phyloP scores from a whole-genome alignment of 1,140 invertebrate species.

The Aphidius ervi region DNA sequence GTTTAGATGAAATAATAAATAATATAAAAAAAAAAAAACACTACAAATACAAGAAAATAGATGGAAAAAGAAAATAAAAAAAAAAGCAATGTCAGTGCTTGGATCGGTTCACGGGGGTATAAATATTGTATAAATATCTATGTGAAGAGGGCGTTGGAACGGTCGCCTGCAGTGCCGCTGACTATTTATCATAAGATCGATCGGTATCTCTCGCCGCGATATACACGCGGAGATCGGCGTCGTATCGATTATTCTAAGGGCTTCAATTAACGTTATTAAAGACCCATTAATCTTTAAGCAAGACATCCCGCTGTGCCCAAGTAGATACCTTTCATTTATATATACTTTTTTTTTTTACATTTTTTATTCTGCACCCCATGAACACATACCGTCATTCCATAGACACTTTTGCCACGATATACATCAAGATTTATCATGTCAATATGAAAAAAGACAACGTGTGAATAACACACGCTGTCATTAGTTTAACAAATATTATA shows the following conservation, averaged over 20 bases:
- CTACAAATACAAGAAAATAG: too few relatives aligned
- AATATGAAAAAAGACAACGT: too few relatives aligned
- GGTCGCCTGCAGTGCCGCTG: conserved; percentile 50
- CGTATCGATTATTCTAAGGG: conserved; percentile 53
- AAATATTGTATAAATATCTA: conserved; percentile 10
- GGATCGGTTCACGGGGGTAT: conserved; percentile 14
- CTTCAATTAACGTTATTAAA: conserved; percentile 55
- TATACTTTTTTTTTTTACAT: too few relatives aligned
- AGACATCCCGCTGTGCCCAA: conserved; percentile 38
- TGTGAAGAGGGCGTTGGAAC: conserved; percentile 42
- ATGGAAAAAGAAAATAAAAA: not conserved
- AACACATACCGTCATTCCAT: too few relatives aligned
- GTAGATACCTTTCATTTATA: not conserved
- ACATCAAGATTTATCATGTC: too few relatives aligned
- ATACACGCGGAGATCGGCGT: conserved; percentile 40
- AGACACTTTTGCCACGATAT: too few relatives aligned
- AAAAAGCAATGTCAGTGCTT: conserved; percentile 11
- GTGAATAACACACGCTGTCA: too few relatives aligned
- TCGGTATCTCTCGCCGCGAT: conserved; percentile 47
- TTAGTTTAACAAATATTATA: too few relatives aligned
- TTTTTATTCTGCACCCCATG: too few relatives aligned
- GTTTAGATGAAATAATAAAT: too few relatives aligned
- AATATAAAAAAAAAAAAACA: too few relatives aligned
- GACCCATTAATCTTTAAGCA: conserved; percentile 48
- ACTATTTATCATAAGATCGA: conserved; percentile 54